Percentiles rank a stretch among this genome's conserved stretches.
phyloP scores from a whole-genome alignment of 2,797 vertebrate species.

The Eidolon dupreanum region DNA sequence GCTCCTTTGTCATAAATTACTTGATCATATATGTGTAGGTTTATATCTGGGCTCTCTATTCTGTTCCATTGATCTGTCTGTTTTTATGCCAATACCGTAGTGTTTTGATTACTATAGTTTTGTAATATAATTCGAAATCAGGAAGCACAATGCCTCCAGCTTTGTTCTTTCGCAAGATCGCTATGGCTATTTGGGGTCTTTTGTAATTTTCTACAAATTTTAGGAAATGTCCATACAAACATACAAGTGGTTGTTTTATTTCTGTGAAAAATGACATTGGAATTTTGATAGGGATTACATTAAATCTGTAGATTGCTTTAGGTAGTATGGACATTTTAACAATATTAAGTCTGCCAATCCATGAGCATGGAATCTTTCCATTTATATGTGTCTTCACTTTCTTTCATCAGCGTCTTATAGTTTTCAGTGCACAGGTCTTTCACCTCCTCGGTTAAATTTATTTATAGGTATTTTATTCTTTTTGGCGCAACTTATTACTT shows the following conservation, averaged over 20 bases:
- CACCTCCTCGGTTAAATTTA: background rate
- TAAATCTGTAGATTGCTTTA: no score
- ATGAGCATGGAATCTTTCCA: no score
- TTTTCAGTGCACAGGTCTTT: background rate
- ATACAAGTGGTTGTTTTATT: background rate
- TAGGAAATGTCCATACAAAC: background rate
- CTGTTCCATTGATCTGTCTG: background rate
- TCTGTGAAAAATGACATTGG: background rate
- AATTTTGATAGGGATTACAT: no score
- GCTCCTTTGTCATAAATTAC: background rate
- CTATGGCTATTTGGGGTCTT: background rate
- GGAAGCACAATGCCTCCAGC: background rate
- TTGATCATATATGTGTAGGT: background rate
- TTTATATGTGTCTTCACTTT: background rate
- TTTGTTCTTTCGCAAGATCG: background rate
- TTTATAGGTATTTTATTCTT: no score
- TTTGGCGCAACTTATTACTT: background rate
- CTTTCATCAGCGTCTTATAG: background rate
- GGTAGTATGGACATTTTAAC: no score
- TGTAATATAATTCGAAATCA: background rate
- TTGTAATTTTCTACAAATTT: background rate
- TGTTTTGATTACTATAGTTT: background rate
- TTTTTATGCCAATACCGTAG: no score
- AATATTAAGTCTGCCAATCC: no score
- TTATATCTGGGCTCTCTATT: background rate